These are phyloP conservation scores for Hephaestus fuliginosus DNA, from an alignment of 2,797 vertebrate species.

Conservation along the genomic window DNA sequence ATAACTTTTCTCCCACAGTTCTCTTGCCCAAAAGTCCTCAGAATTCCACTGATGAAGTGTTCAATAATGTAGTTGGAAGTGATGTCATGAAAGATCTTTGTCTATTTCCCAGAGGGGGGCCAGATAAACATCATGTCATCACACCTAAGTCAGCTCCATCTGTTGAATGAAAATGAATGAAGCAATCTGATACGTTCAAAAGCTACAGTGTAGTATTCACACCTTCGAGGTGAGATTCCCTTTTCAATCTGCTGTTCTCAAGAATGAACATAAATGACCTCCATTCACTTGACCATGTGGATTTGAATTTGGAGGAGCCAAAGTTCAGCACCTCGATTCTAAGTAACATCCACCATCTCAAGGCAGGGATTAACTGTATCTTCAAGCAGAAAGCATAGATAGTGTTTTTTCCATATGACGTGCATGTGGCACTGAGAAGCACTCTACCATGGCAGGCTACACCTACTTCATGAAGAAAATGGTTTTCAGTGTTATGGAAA, in stretches of 20 bases:
- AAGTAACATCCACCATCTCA: background rate
- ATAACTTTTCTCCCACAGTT: background rate
- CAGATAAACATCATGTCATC: background rate
- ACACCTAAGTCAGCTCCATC: background rate
- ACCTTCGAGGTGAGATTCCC: background rate
- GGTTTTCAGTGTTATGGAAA: conserved; percentile 33
- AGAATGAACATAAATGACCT: background rate
- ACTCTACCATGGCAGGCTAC: conserved; percentile 1
- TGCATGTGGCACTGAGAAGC: background rate
- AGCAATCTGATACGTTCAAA: background rate
- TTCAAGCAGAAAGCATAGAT: background rate
- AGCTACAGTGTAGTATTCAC: background rate
- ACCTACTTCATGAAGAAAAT: conserved; percentile 27
- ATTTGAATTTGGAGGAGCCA: background rate
- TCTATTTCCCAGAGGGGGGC: background rate
- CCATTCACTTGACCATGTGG: too few species aligned
- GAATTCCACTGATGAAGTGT: background rate
- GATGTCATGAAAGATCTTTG: background rate
- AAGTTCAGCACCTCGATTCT: background rate
- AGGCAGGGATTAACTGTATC: background rate
- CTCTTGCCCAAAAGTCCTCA: background rate
- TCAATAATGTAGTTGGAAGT: background rate
- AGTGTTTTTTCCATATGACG: background rate
- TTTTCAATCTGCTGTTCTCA: background rate
- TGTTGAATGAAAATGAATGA: background rate